Evolutionary conservation across 2,888 invertebrate species (phyloP), one percentile per base, ranked within the genome.

Genomic region (Phyllotreta striolata): DNA sequence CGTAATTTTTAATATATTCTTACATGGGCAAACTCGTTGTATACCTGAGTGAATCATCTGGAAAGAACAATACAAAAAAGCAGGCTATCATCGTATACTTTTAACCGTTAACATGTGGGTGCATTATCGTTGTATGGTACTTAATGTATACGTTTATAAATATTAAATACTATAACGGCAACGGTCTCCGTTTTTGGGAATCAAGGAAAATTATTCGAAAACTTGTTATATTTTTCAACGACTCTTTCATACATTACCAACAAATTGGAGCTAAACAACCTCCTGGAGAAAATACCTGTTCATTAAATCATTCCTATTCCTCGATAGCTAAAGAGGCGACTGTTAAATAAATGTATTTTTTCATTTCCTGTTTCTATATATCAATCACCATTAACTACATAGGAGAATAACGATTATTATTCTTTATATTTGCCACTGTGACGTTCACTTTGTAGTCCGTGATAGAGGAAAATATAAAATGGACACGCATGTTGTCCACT

Each of bases 101-200:
- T 54, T 40, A 59, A 60, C 60, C 34, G 60, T 60, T 60, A 60
- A 60, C 52, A 60, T 60, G 60, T 60, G 60, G 60, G 60, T 60
- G 39, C 52, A 60, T 60, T 60, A 60, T 60, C 52, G 43, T 52
- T 43, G 47, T 59, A 59, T 40, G 35, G n/a, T 24, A 24, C 24
- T 24, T 60, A n/a, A n/a, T n/a, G n/a, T n/a, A n/a, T n/a, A 44
- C 38, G 44, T 60, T 60, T 52, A 60, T 60, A 44, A 52, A 60
- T 60, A 60, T 60, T 60, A 60, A 60, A 44, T 52, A 7, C 41
- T 38, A 35, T 52, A 60, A 60, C 52, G 60, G 60, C 52, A 52
- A 12, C 44, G 60, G 51, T 60, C 44, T 44, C 60, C 60, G 43
- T 60, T 60, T 60, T 60, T 52, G 44, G 60, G 14, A 60, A 43